A percentile compares a stretch with the other conserved stretches of the same genome.
Conservation (phyloP, 1,140 invertebrate genomes). For the Lordiphosa collinella region DNA sequence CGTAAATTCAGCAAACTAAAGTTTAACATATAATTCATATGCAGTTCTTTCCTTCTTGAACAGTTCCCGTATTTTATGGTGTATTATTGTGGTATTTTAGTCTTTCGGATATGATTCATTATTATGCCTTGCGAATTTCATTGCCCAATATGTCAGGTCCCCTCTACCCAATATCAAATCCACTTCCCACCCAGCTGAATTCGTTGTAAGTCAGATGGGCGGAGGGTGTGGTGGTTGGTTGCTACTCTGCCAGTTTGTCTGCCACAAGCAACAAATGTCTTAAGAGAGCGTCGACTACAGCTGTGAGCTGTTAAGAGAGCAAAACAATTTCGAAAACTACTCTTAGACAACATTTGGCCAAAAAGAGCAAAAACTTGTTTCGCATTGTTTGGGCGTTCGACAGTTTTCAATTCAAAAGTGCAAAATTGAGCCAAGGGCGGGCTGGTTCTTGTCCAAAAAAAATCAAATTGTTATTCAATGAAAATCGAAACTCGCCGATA, state of each 20-base stretch:
- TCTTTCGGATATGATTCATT: conserved; percentile 23
- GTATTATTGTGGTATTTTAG: neutral
- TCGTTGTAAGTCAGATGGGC: neutral
- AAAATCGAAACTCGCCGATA: conserved; percentile 59
- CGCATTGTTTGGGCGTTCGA: conserved; percentile 47
- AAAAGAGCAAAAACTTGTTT: conserved; percentile 54
- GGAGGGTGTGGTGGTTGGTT: conserved; percentile 9
- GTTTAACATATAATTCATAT: no score
- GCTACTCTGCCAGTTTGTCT: conserved; percentile 22
- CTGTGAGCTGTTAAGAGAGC: conserved; percentile 4
- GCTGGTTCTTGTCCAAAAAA: conserved; percentile 47
- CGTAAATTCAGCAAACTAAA: no score
- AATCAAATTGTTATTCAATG: conserved; percentile 42
- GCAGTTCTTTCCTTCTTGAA: neutral
- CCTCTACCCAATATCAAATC: neutral
- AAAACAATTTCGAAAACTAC: conserved; percentile 35
- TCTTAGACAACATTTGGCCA: conserved; percentile 21
- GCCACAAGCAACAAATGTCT: conserved; percentile 63
- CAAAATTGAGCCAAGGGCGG: conserved; percentile 72
- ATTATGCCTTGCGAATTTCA: conserved; percentile 37
- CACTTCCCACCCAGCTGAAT: conserved; percentile 6
- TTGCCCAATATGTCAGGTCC: conserved; percentile 8
- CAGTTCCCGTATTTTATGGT: neutral
- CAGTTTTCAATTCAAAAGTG: conserved; percentile 20
- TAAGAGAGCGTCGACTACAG: conserved; percentile 8